Evolutionary conservation across 2,113 vertebrate species (phyloP).

Genomic region (Tetraodon nigroviridis): DNA sequence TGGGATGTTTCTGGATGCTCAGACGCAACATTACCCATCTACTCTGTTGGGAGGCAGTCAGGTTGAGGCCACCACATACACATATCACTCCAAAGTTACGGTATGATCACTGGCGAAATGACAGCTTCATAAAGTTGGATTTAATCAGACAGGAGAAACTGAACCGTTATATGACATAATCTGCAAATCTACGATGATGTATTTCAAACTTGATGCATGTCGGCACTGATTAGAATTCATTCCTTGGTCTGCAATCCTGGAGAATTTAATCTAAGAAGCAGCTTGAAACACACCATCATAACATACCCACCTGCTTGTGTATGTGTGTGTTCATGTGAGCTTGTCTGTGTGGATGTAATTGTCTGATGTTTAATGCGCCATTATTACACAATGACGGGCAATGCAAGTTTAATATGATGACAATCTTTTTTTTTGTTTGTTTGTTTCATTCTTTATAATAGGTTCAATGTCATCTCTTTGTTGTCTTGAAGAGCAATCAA

Average conservation of each 20-base stretch:
- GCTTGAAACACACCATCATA: constrained; percentile 29
- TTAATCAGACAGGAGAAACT: constrained; percentile 69
- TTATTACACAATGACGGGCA: constrained; percentile 38
- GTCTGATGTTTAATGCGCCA: constrained; percentile 41
- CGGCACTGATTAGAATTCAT: constrained; percentile 66
- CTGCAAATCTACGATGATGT: constrained; percentile 62
- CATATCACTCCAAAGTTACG: constrained; percentile 61
- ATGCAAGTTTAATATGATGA: constrained; percentile 57
- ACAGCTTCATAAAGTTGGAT: constrained; percentile 76
- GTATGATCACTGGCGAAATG: constrained; percentile 60
- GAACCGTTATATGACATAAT: constrained; percentile 71
- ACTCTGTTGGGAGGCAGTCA: not conserved
- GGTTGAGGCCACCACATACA: constrained; percentile 60
- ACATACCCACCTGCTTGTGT: constrained; percentile 18
- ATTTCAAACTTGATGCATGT: constrained; percentile 52
- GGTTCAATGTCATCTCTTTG: constrained; percentile 75
- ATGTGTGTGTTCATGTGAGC: constrained; percentile 15
- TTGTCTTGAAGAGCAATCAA: constrained; percentile 77
- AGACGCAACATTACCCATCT: not conserved
- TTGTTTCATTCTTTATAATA: constrained; percentile 45
- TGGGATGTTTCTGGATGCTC: constrained; percentile 28
- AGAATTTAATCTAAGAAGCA: constrained; percentile 54
- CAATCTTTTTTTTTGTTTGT: constrained; percentile 57
- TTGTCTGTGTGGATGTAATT: constrained; percentile 28
- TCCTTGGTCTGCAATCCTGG: constrained; percentile 33